Conservation (phyloP, 2,113 vertebrate species). For the Proteles cristata region DNA sequence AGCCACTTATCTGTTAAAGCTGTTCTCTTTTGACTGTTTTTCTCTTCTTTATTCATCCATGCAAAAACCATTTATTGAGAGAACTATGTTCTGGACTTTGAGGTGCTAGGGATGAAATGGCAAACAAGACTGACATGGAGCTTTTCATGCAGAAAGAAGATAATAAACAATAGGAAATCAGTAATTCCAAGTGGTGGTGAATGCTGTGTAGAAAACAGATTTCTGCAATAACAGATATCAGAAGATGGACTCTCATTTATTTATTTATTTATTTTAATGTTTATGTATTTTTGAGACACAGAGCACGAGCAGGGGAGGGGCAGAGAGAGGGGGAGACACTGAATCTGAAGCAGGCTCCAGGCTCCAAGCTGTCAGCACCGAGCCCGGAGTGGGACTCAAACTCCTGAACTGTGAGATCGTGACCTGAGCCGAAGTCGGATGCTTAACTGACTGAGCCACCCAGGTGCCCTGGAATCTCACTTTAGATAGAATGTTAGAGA, state of each 20-base stretch:
- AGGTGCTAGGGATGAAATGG: slow-evolving; percentile 9
- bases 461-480: not conserved
- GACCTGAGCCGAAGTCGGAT: too few species aligned
- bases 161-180: not conserved
- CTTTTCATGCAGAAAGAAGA: not conserved
- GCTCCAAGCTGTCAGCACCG: too few species aligned
- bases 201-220: not conserved
- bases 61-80: not conserved
- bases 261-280: too few species aligned
- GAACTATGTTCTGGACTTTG: not conserved
- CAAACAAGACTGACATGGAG: not conserved
- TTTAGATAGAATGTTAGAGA: not conserved
- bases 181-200: not conserved
- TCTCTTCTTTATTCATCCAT: not conserved
- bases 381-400: too few species aligned
- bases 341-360: too few species aligned
- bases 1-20: not conserved
- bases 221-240: not conserved
- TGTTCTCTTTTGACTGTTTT: not conserved
- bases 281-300: too few species aligned
- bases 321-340: too few species aligned
- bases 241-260: not conserved
- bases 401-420: too few species aligned
- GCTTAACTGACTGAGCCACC: too few species aligned
- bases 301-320: too few species aligned